Base-by-base conservation (phyloP, 2,797 vertebrate genomes). In the Sebastes alutus region DNA sequence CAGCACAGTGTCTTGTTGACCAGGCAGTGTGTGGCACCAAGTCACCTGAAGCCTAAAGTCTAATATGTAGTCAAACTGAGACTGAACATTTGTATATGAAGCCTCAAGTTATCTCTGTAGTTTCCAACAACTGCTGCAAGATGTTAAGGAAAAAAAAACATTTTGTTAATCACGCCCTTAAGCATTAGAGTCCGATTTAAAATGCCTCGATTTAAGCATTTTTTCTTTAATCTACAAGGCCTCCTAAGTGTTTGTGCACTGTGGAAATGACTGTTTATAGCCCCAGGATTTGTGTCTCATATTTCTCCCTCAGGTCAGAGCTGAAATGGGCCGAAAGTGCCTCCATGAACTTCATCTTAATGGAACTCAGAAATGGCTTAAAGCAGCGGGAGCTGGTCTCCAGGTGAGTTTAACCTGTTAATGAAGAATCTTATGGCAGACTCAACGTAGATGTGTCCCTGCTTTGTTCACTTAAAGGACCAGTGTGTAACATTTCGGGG, bases 201-300 rank as follows among this genome's bases (percentile, higher is more conserved):
- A 85, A 80, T 75, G 71, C 68, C 60, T 61, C 25, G 22, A 86
- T 81, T 75, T 69, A 66, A 80, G 61, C 46, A 59, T 81, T 66
- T 87, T 75, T 52, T 46, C 73, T 80, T 81, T 81, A 81, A 87
- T 86, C 81, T 86, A 72, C 69, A 68, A 75, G 74, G 78, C 63
- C 54, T 87, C 80, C 64, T 74, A 77, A 74, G 72, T 84, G 79
- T 75, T 83, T 82, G 82, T 30, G 69, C 58, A 64, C 76, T 82
- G 88, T 84, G 78, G 83, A 88, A 91, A 86, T 87, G 14, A 87
- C 68, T 77, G 72, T 89, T 88, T 83, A 82, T 82, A 82, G 80
- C 88, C 87, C 30, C 56, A 52, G 88, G 89, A 81, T 81, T 80
- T 82, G 62, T 59, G 78, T 85, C 84, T 90, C 62, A 29, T 86